Evolutionary conservation across 1,140 invertebrate species (phyloP).

Genomic region (Cotesia vestalis): DNA sequence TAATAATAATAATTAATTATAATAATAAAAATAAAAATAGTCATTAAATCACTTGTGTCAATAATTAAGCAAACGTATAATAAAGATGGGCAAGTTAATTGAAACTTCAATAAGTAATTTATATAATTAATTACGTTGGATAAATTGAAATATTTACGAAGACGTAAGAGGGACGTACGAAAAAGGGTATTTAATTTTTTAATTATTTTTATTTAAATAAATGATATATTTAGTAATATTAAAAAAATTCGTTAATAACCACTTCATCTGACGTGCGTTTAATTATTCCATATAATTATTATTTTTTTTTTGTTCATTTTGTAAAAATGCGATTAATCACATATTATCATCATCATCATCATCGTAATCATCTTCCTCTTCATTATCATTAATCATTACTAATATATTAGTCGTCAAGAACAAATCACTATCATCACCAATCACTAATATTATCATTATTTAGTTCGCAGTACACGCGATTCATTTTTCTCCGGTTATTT

Average conservation of each 20-base stretch:
- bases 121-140: no score
- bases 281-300: constrained; percentile 6
- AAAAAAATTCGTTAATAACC: constrained; percentile 15
- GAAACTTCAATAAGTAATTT: no score
- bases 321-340: constrained; percentile 27
- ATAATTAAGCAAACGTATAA: no score
- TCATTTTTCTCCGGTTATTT: not conserved
- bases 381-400: no score
- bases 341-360: constrained; percentile 12
- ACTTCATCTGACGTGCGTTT: constrained; percentile 7
- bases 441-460: not conserved
- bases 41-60: no score
- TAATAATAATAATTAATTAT: no score
- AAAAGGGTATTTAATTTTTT: not conserved
- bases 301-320: constrained; percentile 20
- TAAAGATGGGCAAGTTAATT: no score
- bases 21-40: no score
- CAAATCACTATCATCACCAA: constrained; percentile 21
- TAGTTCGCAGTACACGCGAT: not conserved
- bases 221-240: not conserved
- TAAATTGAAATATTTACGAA: constrained; percentile 4
- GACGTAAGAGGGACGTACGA: constrained; percentile 34
- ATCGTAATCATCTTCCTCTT: not conserved
- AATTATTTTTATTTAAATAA: no score
- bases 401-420: no score